phyloP scores from a whole-genome alignment of 2,113 vertebrate species.

The Sialia sialis region DNA sequence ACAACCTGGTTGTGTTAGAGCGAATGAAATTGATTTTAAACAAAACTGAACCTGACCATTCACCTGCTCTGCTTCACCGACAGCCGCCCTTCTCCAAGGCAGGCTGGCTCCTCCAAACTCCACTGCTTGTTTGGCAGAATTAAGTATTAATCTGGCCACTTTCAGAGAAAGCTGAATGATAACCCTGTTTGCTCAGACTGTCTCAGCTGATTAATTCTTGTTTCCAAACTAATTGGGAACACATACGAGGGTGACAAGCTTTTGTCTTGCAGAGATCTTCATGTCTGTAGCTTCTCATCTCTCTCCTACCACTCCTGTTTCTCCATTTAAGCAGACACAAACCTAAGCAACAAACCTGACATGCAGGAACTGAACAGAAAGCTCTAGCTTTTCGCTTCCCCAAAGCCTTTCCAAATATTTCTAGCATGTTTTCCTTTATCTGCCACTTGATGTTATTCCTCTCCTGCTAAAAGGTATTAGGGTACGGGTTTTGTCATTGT shows the following conservation, averaged over 20 bases:
- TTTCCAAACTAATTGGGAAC: background rate
- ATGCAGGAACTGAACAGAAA: background rate
- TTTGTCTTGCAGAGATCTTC: background rate
- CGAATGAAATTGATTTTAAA: slow-evolving; percentile 41
- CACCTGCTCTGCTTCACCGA: fast-evolving
- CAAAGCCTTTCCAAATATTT: background rate
- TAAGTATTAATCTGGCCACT: slow-evolving; percentile 16
- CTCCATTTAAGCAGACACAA: background rate
- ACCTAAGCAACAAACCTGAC: background rate
- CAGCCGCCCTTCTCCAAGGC: background rate
- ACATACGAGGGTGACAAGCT: background rate
- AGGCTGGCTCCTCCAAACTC: background rate
- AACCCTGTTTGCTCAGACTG: background rate
- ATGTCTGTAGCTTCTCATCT: background rate
- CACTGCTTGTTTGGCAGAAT: background rate
- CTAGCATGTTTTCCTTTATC: background rate
- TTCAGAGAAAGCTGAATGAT: background rate
- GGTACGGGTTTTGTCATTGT: background rate
- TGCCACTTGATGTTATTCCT: background rate
- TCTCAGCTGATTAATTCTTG: slow-evolving; percentile 28
- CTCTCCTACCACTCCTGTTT: background rate
- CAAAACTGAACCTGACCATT: slow-evolving; percentile 20
- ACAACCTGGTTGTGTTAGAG: background rate
- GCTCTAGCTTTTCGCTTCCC: background rate
- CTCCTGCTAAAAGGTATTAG: background rate